These are phyloP conservation scores for Sorex fumeus DNA, from an alignment of 2,113 vertebrate genomes.

Conservation along the genomic window DNA sequence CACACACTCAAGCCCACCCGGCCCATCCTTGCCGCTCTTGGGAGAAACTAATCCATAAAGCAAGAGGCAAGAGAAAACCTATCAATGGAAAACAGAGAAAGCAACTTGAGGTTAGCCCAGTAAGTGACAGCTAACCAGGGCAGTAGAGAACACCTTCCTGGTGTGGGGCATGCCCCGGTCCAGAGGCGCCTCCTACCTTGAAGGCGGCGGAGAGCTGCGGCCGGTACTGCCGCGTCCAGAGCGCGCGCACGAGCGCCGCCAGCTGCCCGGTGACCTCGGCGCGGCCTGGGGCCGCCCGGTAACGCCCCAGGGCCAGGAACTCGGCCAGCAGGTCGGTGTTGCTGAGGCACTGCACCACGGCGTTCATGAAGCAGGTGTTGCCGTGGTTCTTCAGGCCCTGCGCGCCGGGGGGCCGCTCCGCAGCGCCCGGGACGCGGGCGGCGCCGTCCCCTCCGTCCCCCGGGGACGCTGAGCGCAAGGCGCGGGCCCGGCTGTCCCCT, in stretches of 20 bases:
- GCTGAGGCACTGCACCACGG: conserved; percentile 97
- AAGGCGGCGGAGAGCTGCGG: conserved; percentile 96
- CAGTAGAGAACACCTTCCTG: background rate
- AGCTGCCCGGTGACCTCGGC: conserved; percentile 94
- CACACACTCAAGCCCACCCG: no score
- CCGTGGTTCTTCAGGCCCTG: conserved; percentile 97
- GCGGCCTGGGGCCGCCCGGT: conserved; percentile 86
- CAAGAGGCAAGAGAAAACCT: background rate
- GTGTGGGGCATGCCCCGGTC: no score
- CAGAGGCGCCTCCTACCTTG: conserved; percentile 91
- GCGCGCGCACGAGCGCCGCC: conserved; percentile 94
- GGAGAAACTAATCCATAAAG: conserved; percentile 13
- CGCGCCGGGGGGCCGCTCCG: conserved; percentile 92
- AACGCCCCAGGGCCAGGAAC: conserved; percentile 93
- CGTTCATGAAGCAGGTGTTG: conserved; percentile 99
- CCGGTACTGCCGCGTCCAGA: conserved; percentile 96
- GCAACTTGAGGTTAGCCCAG: background rate
- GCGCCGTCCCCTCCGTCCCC: conserved; percentile 59
- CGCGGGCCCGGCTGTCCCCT: conserved; percentile 80
- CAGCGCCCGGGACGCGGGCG: conserved; percentile 88
- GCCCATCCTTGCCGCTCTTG: background rate
- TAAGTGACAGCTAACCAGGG: background rate
- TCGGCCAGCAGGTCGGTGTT: conserved; percentile 97
- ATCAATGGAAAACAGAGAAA: background rate
- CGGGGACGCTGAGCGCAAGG: no score